Base-by-base conservation (phyloP, 2,888 invertebrate genomes). In the Eupithecia insigniata region DNA sequence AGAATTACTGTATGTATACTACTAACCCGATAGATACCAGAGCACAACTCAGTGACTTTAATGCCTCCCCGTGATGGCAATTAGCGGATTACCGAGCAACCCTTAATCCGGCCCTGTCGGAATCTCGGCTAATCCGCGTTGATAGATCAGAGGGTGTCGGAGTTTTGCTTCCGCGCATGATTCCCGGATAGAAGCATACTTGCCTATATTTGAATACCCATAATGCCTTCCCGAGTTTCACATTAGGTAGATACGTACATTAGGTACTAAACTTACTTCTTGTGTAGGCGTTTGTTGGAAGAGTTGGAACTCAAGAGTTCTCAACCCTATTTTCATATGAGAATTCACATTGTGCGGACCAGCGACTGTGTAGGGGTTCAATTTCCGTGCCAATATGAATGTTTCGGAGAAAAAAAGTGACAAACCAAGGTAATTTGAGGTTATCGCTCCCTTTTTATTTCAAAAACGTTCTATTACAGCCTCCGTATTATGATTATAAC, bases 101-200 rank as follows among this genome's bases (percentile, higher is more conserved):
- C 68, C 74, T 71, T 65, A 82, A 78, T 82, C 82, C 81, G 70
- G 66, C 73, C 76, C 82, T 79, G 82, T 77, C 76, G 65, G 65
- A 60, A 65, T 69, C 69, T 72, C 77, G 76, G 77, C 84, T 89
- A 89, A 90, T 88, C 89, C 87, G 78, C 74, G 81, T 79, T 90
- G 90, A 90, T 89, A 87, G 89, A 89, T 90, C 64, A 64, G 64
- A 64, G 36, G 36, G 55, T 55, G 55, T 26, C 82, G 14, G 51
- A 22, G 55, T 55, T 55, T 55, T 55, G 22, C 26, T 26, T 55
- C 12, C 55, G 55, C 51, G 22, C 55, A 26, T 55, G 26, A 55
- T 55, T 55, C 55, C 55, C 55, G 55, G 22, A 26, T 55, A 55
- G 26, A 55, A 22, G n/a, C 46, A 26, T 55, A 55, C 26, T 55